Evolutionary conservation across 1,140 invertebrate genomes (phyloP).

Genomic region (Scaptomyza hsui): DNA sequence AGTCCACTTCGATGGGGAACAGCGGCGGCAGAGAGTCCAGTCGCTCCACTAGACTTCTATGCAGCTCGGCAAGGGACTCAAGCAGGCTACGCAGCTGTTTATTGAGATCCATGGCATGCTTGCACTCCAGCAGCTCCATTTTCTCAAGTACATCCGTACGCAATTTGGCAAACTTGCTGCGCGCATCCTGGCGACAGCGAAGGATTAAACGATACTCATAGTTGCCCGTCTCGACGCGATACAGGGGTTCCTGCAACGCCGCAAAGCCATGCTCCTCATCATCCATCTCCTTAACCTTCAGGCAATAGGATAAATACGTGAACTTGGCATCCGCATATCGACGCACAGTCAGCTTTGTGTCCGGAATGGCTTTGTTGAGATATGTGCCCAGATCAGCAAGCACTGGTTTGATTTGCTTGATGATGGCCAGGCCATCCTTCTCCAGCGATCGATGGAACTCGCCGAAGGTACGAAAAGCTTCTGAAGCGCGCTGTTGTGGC

Average conservation of each 20-base stretch:
- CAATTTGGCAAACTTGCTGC: slow-evolving; percentile 95
- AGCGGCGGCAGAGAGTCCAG: slow-evolving; percentile 89
- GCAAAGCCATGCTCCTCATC: slow-evolving; percentile 98
- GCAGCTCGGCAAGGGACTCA: slow-evolving; percentile 91
- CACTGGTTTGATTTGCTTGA: slow-evolving; percentile 96
- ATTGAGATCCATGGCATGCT: slow-evolving; percentile 97
- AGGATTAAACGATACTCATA: slow-evolving; percentile 98
- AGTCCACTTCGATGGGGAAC: slow-evolving; percentile 98
- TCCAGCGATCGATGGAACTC: slow-evolving; percentile 97
- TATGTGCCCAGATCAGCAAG: slow-evolving; percentile 97
- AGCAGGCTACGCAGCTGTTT: slow-evolving; percentile 92
- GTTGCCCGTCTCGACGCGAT: slow-evolving; percentile 99
- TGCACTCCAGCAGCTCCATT: slow-evolving; percentile 97
- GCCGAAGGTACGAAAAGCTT: slow-evolving; percentile 97
- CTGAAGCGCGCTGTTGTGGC: slow-evolving; percentile 96
- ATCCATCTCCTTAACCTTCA: slow-evolving; percentile 99
- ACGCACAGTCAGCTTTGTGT: slow-evolving; percentile 97
- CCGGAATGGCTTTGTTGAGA: slow-evolving; percentile 98
- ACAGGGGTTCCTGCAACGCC: slow-evolving; percentile 97
- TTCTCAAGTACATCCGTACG: slow-evolving; percentile 98
- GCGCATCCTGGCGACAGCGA: slow-evolving; percentile 96
- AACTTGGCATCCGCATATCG: slow-evolving; percentile 99
- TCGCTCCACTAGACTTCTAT: slow-evolving; percentile 87
- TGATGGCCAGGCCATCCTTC: slow-evolving; percentile 94
- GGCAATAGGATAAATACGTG: slow-evolving; percentile 98